These are phyloP conservation scores for Laspeyria flexula DNA, from an alignment of 2,888 invertebrate genomes.

Conservation along the genomic window DNA sequence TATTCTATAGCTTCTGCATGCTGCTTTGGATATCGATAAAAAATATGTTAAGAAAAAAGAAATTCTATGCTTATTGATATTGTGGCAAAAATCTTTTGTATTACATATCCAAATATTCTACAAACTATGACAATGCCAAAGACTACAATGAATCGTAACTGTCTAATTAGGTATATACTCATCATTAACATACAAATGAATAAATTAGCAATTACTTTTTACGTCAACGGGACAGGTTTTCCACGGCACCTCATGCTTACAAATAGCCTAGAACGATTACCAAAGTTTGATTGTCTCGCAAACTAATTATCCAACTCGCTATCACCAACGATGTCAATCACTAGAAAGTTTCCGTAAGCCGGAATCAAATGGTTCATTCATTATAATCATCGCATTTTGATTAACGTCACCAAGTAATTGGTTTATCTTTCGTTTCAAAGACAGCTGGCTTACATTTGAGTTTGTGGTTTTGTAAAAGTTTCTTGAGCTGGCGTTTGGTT, in stretches of 20 bases:
- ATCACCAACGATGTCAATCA: slow-evolving; percentile 46
- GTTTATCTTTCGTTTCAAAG: slow-evolving; percentile 17
- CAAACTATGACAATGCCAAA: no score
- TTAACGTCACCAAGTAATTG: slow-evolving; percentile 36
- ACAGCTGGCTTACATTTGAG: slow-evolving; percentile 12
- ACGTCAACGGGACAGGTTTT: background rate
- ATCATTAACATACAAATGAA: background rate
- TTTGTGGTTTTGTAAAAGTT: slow-evolving; percentile 6
- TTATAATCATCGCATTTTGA: slow-evolving; percentile 33
- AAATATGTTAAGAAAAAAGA: no score
- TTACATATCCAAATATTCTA: no score
- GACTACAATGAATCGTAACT: no score
- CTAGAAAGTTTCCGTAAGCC: slow-evolving; percentile 52
- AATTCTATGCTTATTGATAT: no score
- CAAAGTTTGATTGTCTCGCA: slow-evolving; percentile 53
- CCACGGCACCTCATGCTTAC: slow-evolving; percentile 11
- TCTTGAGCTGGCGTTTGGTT: no score
- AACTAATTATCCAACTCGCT: slow-evolving; percentile 57
- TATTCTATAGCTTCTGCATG: no score
- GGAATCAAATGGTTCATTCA: slow-evolving; percentile 56
- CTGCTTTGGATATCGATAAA: no score
- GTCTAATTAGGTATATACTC: background rate
- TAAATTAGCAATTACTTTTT: background rate
- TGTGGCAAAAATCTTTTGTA: no score
- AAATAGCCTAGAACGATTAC: slow-evolving; percentile 23